A percentile compares a stretch with the other conserved stretches of the same genome.
Evolutionary conservation across 2,888 invertebrate genomes (phyloP).

Genomic region (Sinodicranocentrus sp.): DNA sequence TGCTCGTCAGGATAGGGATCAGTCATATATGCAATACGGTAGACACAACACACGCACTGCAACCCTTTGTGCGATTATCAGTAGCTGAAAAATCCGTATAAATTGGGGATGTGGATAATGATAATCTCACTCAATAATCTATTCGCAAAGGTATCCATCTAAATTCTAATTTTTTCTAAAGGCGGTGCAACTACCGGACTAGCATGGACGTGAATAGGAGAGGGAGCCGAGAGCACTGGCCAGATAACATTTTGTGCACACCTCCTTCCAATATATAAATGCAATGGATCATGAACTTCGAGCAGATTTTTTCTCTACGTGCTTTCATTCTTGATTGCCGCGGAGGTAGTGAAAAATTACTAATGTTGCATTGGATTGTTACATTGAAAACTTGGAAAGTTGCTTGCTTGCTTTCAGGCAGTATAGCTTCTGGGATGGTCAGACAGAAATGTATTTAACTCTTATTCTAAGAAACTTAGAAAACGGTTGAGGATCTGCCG

Average conservation of each 20-base stretch:
- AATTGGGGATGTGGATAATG: constrained; percentile 33
- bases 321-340: too few relatives aligned
- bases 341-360: background rate
- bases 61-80: constrained; percentile 5
- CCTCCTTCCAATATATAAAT: background rate
- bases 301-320: background rate
- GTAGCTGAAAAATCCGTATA: constrained; percentile 12
- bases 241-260: constrained; percentile 26
- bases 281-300: background rate
- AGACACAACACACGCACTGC: constrained; percentile 8
- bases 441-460: background rate
- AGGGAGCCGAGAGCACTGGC: constrained; percentile 40
- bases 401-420: background rate
- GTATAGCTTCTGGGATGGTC: background rate
- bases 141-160: constrained; percentile 6
- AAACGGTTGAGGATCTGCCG: background rate
- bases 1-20: constrained; percentile 33
- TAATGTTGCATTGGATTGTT: background rate
- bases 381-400: background rate
- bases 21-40: background rate
- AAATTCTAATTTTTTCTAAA: constrained; percentile 25
- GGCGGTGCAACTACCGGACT: constrained; percentile 30
- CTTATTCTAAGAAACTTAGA: constrained; percentile 1
- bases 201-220: background rate
- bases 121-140: constrained; percentile 21